Base-by-base conservation (phyloP, 2,888 invertebrate species). In the Drosophila macrospina region DNA sequence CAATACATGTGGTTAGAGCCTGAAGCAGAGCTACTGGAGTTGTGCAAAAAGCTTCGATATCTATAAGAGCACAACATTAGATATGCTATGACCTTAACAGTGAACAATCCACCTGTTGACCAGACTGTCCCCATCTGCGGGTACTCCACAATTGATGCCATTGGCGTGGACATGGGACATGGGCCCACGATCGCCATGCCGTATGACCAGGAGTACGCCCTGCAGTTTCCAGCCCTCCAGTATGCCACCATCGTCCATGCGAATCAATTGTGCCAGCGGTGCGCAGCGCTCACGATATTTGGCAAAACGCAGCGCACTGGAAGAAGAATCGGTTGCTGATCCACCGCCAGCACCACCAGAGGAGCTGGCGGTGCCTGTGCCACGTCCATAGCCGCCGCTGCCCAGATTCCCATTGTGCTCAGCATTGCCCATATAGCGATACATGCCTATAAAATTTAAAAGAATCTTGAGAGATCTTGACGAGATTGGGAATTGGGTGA, bases 111-210 rank as follows among this genome's bases (percentile, higher is more conserved):
- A 92, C 91, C 89, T 91, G 69, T 92, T 91, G 32, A 92, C 84
- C 59, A 92, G 77, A 44, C 69, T 83, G 74, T 94, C 93, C 5
- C 83, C 80, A 36, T 94, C 93, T 4, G 78, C 78, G 20, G 91
- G 86, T 26, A 92, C 93, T 39, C 95, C 95, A 91, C 98, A 98
- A 71, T 97, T 95, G 15, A 98, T 93, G 55, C 94, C 94, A 51
- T 95, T 95, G 37, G 96, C 96, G 55, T 95, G 94, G 1, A 98
- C 94, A 89, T 97, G 96, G 8, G 96, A 95, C 71, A 98, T 93
- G 0, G 98, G 97, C 0, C 98, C 97, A 50, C 98, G 93, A 91
- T 98, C 98, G 0, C 98, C 98, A 90, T 98, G 98, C 13, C 98
- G 93, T 4, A 97, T 95, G 48, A 98, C 93, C 51, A 97, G 93